Conservation (phyloP, 2,888 invertebrate genomes). For the Sminthurinus aureus region DNA sequence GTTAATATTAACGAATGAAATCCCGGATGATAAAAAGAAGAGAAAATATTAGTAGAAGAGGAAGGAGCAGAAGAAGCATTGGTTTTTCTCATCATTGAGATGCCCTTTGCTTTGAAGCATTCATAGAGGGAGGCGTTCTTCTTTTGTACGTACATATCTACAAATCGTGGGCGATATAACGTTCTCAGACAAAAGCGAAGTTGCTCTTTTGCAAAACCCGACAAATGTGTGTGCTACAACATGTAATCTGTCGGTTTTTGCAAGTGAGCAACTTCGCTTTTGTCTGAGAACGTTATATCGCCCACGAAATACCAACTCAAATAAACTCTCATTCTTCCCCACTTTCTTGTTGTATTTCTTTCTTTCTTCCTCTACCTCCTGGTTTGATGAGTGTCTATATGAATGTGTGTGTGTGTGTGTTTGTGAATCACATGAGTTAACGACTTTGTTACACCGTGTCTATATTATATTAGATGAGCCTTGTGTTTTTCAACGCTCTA, state of each 20-base stretch:
- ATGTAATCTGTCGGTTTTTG: no score
- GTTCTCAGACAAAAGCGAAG: no score
- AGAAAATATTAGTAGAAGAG: background rate
- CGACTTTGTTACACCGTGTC: no score
- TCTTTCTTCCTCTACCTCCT: background rate
- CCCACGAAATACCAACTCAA: background rate
- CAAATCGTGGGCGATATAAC: no score
- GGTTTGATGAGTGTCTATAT: background rate
- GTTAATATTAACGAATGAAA: constrained; percentile 48
- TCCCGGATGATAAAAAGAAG: constrained; percentile 38
- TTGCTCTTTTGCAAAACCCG: no score
- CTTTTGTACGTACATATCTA: background rate
- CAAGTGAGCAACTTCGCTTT: no score
- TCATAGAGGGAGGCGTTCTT: constrained; percentile 18
- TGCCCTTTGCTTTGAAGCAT: constrained; percentile 34
- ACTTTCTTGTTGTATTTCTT: background rate
- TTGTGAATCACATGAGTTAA: background rate
- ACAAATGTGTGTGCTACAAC: no score
- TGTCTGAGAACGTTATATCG: background rate
- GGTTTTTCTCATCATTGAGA: constrained; percentile 21
- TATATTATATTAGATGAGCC: constrained; percentile 7
- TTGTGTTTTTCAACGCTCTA: constrained; percentile 9
- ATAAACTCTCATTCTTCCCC: background rate
- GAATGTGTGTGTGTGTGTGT: no score
- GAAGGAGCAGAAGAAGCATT: no score